Evolutionary conservation across 2,888 invertebrate species (phyloP).

Genomic region (Mesochorus sp.): DNA sequence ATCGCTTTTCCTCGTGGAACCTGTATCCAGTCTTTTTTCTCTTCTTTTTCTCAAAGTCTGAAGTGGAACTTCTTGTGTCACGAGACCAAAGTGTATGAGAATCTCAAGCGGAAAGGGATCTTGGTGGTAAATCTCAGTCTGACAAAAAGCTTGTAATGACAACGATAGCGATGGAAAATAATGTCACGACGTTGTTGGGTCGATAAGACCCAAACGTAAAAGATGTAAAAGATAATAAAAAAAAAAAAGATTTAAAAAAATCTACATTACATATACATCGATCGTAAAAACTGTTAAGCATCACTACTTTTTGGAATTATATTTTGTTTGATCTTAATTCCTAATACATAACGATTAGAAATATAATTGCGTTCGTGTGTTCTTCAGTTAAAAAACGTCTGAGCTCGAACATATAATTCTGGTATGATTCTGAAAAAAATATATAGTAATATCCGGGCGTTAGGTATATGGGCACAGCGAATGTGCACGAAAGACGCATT

Average conservation of each 20-base stretch:
- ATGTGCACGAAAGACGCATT: conserved; percentile 53
- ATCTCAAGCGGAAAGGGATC: background rate
- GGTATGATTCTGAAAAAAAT: background rate
- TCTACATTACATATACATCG: too few species aligned
- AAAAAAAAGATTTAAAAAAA: too few species aligned
- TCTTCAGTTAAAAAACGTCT: background rate
- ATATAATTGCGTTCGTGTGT: background rate
- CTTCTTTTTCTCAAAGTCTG: conserved; percentile 23
- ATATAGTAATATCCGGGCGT: background rate
- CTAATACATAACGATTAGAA: too few species aligned
- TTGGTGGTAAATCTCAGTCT: background rate
- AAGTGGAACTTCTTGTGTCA: conserved; percentile 7
- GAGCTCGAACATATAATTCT: background rate
- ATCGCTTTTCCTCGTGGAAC: conserved; percentile 6
- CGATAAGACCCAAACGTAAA: too few species aligned
- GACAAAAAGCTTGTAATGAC: conserved; percentile 9
- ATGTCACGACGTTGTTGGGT: background rate
- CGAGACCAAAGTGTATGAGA: background rate
- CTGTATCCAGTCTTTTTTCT: conserved; percentile 3
- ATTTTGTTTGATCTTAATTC: too few species aligned
- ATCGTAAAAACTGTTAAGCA: too few species aligned
- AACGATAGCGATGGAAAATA: background rate
- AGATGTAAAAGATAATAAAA: too few species aligned
- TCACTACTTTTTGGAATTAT: too few species aligned
- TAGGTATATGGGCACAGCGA: conserved; percentile 19